Conservation (phyloP, 2,888 invertebrate species). For the Thymelicus sylvestris region DNA sequence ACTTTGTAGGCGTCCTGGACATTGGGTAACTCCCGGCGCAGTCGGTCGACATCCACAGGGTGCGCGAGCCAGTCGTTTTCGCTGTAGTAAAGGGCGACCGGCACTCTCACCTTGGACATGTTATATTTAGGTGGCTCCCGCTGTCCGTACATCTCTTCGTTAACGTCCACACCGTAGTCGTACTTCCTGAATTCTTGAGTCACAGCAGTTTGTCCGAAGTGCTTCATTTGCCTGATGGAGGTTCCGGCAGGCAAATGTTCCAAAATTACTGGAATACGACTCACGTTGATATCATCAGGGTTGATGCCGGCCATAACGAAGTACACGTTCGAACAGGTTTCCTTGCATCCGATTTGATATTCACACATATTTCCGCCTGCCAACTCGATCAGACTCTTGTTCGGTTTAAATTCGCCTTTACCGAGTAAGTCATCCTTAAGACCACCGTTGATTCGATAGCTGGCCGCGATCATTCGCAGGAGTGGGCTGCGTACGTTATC, state of each 20-base stretch:
- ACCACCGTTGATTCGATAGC: constrained; percentile 57
- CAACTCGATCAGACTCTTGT: constrained; percentile 56
- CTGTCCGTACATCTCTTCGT: constrained; percentile 67
- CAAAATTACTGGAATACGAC: constrained; percentile 81
- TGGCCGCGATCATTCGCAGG: constrained; percentile 70
- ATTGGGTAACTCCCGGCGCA: constrained; percentile 83
- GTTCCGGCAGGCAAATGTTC: constrained; percentile 84
- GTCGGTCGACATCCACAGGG: constrained; percentile 83
- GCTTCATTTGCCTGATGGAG: constrained; percentile 80
- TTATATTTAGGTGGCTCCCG: constrained; percentile 68
- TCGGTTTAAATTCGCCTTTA: constrained; percentile 64
- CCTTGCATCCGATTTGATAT: constrained; percentile 67
- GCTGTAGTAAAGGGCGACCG: constrained; percentile 72
- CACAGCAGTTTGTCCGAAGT: constrained; percentile 81
- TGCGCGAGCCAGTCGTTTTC: constrained; percentile 88
- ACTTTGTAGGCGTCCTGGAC: constrained; percentile 82
- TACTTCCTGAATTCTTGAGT: constrained; percentile 67
- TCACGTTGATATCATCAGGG: constrained; percentile 80
- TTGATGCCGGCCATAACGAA: constrained; percentile 87
- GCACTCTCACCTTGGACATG: constrained; percentile 65
- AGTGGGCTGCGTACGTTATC: constrained; percentile 70
- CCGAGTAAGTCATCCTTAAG: constrained; percentile 57
- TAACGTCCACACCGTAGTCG: constrained; percentile 68
- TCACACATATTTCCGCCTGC: constrained; percentile 69
- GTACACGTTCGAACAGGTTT: constrained; percentile 85